These are phyloP conservation scores for Oreochromis grahami DNA, from an alignment of 2,797 vertebrate genomes.

Conservation along the genomic window DNA sequence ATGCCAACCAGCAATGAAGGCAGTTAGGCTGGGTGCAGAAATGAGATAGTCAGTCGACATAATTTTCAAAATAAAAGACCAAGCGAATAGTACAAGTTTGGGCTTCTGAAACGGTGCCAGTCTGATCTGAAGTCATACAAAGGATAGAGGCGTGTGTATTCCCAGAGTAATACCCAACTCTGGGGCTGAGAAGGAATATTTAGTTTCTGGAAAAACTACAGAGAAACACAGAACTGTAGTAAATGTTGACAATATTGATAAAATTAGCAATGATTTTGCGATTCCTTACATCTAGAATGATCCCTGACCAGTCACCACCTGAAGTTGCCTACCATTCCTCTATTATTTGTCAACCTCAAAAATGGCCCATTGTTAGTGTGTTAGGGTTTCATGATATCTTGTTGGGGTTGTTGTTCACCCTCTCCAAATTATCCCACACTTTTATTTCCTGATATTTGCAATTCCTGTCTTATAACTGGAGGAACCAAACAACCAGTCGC, in stretches of 20 bases:
- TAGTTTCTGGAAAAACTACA: neutral
- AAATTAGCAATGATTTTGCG: accelerated
- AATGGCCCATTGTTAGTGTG: neutral
- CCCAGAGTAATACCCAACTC: neutral
- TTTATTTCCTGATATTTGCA: neutral
- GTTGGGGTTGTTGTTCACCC: neutral
- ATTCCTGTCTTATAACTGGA: neutral
- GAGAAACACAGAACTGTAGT: neutral
- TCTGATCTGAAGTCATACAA: neutral
- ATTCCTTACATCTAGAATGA: neutral
- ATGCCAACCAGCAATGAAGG: neutral
- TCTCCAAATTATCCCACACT: neutral
- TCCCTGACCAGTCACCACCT: neutral
- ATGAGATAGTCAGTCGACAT: neutral
- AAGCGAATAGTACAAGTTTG: neutral
- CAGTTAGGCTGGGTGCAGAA: neutral
- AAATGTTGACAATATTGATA: neutral
- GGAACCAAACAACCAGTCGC: neutral
- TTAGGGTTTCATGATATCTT: neutral
- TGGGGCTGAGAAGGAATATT: neutral
- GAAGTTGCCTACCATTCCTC: neutral
- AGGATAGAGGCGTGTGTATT: neutral
- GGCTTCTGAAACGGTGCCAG: neutral
- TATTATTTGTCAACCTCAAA: neutral
- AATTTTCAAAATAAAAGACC: neutral